Conservation (phyloP, 1,140 invertebrate genomes). For the Sarcophaga bullata region DNA sequence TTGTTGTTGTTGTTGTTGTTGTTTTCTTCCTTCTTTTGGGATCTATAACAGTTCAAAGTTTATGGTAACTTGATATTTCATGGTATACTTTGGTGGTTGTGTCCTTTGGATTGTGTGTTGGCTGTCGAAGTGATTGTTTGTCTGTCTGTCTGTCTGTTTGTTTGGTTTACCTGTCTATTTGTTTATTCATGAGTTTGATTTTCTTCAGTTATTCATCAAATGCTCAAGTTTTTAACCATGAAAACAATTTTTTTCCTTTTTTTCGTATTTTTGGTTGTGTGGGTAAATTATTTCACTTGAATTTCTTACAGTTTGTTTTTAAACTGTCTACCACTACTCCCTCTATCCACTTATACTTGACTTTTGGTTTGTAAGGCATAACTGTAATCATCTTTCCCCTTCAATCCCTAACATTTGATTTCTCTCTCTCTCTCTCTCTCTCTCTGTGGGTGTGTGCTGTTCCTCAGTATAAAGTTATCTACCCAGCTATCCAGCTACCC, state of each 20-base stretch:
- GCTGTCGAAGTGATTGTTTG: neutral
- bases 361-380: neutral
- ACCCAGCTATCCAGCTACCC: no score
- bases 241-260: neutral
- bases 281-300: neutral
- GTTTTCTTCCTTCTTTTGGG: neutral
- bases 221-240: neutral
- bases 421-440: no score
- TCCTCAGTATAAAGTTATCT: no score
- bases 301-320: neutral
- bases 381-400: neutral
- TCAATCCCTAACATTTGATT: neutral
- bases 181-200: constrained; percentile 47
- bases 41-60: neutral
- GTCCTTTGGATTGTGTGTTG: no score
- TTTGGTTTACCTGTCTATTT: constrained; percentile 34
- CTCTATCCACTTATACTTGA: no score
- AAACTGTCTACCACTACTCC: no score
- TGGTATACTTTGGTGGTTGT: no score
- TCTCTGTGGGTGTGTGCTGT: neutral
- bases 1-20: neutral
- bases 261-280: no score
- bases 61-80: no score
- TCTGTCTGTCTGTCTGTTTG: no score
- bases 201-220: constrained; percentile 8